Percentiles rank a stretch among this genome's conserved stretches.
phyloP scores from a whole-genome alignment of 2,113 vertebrate genomes.

The Lipophrys pholis region DNA sequence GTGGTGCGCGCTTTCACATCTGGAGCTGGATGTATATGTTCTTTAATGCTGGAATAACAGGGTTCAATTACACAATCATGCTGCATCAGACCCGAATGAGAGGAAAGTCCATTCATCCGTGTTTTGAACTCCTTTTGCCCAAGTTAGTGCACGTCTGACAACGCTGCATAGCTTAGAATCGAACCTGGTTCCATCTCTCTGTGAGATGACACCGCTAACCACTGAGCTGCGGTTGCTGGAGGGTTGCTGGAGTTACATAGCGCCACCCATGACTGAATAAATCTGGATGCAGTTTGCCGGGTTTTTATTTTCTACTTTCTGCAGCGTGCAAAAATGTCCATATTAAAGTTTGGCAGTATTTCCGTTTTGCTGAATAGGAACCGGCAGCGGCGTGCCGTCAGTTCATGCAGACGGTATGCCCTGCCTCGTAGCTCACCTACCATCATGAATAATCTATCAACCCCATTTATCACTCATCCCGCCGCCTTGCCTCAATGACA shows the following conservation, averaged over 20 bases:
- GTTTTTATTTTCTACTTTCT: not conserved
- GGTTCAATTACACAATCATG: not conserved
- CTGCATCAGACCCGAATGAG: not conserved
- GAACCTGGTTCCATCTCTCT: too few relatives aligned
- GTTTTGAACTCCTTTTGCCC: too few relatives aligned
- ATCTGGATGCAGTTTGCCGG: too few relatives aligned
- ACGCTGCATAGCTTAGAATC: too few relatives aligned
- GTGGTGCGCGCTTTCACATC: constrained; percentile 6
- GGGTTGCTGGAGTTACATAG: too few relatives aligned
- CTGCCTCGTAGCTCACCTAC: constrained; percentile 16
- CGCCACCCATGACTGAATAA: too few relatives aligned
- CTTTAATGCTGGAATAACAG: constrained; percentile 15
- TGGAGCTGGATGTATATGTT: not conserved
- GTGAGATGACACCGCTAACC: too few relatives aligned
- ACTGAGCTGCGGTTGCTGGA: too few relatives aligned
- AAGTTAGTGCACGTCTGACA: too few relatives aligned
- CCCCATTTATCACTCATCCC: constrained; percentile 36
- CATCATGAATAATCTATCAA: constrained; percentile 42
- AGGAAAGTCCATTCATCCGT: too few relatives aligned
- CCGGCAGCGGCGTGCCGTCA: not conserved
- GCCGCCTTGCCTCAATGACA: constrained; percentile 12
- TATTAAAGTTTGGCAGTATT: too few relatives aligned
- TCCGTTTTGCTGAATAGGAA: not conserved
- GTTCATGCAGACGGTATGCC: not conserved
- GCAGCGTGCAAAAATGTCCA: not conserved